These are phyloP conservation scores for Caretta caretta DNA, from an alignment of 2,113 vertebrate species.

Conservation along the genomic window DNA sequence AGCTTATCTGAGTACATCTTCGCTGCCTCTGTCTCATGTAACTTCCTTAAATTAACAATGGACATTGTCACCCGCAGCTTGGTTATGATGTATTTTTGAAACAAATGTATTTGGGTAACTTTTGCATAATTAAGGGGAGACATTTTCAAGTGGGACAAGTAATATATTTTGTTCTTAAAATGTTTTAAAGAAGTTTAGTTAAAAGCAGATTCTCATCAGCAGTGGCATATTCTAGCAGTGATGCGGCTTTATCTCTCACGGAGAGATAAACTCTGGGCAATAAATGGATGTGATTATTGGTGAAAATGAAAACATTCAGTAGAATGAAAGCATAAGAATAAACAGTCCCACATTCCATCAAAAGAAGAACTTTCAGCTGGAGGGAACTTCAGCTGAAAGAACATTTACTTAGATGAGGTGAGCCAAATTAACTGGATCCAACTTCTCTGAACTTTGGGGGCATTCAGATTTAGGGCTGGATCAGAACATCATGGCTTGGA, in stretches of 20 bases:
- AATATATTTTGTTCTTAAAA: neutral
- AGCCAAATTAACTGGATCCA: constrained; percentile 1
- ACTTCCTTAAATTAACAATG: neutral
- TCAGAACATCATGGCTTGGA: neutral
- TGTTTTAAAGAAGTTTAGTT: neutral
- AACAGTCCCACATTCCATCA: neutral
- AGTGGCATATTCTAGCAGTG: neutral
- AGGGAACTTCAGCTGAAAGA: constrained; percentile 9
- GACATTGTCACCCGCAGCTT: neutral
- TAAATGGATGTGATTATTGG: constrained; percentile 29
- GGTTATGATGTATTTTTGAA: neutral
- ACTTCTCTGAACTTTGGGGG: neutral
- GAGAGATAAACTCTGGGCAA: constrained; percentile 4
- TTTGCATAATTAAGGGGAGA: neutral
- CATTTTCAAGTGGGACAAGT: neutral
- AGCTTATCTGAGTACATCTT: neutral
- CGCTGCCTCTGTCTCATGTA: neutral
- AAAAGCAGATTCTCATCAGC: neutral
- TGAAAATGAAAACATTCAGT: constrained; percentile 50
- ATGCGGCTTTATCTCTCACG: constrained; percentile 17
- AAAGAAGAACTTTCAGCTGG: neutral
- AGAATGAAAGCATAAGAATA: constrained; percentile 17
- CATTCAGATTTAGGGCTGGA: neutral
- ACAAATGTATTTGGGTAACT: neutral
- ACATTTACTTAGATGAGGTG: neutral